A percentile compares a stretch with the other conserved stretches of the same genome.
phyloP scores from a whole-genome alignment of 2,797 vertebrate species.

The Sebastes itinus region DNA sequence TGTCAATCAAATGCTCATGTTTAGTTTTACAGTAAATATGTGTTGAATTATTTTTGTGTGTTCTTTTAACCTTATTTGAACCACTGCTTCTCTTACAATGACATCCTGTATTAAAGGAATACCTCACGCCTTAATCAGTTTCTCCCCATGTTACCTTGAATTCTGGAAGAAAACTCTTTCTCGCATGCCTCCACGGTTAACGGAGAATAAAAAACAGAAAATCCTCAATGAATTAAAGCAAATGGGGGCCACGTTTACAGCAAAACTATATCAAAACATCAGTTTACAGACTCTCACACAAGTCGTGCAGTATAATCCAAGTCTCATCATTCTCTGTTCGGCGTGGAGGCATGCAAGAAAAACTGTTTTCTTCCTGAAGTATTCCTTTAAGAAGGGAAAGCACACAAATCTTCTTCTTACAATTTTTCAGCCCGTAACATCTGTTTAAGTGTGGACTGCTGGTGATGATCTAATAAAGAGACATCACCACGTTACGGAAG shows the following conservation, averaged over 20 bases:
- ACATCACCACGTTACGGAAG: too few species aligned
- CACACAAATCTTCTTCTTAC: background rate
- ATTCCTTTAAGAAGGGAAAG: background rate
- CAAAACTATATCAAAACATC: too few species aligned
- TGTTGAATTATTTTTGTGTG: background rate
- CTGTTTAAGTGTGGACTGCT: background rate
- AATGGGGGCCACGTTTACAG: too few species aligned
- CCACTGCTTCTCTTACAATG: background rate
- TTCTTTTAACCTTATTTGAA: background rate
- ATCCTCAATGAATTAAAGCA: too few species aligned
- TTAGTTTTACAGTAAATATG: background rate
- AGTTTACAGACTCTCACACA: too few species aligned
- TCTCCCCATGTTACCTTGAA: too few species aligned
- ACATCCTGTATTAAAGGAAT: background rate
- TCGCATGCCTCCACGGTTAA: too few species aligned
- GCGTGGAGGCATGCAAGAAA: background rate
- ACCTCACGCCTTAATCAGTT: background rate
- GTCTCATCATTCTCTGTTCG: background rate
- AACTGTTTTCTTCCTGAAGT: background rate
- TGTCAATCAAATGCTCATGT: background rate
- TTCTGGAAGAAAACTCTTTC: too few species aligned
- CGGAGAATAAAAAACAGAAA: too few species aligned
- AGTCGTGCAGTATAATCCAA: too few species aligned
- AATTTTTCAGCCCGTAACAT: background rate
- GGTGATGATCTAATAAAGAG: background rate